These are phyloP conservation scores for Epizoanthus illoricatus DNA, from an alignment of 92 coral and sea anemone genomes.

Conservation along the genomic window DNA sequence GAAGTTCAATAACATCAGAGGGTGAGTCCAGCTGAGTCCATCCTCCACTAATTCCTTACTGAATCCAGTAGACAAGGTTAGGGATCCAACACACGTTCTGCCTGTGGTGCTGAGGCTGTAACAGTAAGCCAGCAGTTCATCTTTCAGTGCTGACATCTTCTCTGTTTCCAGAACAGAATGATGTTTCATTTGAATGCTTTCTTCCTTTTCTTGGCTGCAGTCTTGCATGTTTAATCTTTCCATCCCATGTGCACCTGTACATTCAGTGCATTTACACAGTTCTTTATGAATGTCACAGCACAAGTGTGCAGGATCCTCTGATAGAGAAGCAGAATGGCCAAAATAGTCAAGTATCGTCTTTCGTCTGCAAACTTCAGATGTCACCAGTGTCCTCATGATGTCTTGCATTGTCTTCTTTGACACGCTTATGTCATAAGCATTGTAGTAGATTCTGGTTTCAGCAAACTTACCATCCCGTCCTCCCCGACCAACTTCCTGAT, in stretches of 20 bases:
- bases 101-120: conserved; percentile 33
- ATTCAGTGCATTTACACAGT: conserved; percentile 44
- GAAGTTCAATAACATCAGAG: neutral
- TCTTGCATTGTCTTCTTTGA: conserved; percentile 40
- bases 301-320: conserved; percentile 27
- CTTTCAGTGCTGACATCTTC: neutral
- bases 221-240: neutral
- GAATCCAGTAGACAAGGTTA: conserved; percentile 38
- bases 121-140: conserved; percentile 40
- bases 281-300: conserved; percentile 57
- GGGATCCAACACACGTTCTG: conserved; percentile 52
- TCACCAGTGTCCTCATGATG: conserved; percentile 38
- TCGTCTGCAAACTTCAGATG: conserved; percentile 50
- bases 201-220: neutral
- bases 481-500: conserved; percentile 63
- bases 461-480: conserved; percentile 59
- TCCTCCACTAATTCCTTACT: conserved; percentile 42
- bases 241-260: conserved; percentile 18
- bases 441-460: conserved; percentile 43
- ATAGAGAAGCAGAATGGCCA: conserved; percentile 33
- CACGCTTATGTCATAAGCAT: conserved; percentile 48
- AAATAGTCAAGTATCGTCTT: conserved; percentile 49
- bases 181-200: neutral
- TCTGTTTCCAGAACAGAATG: neutral
- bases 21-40: conserved; percentile 9